phyloP scores from a whole-genome alignment of 2,797 vertebrate species.

The Malacoctenus gilli region DNA sequence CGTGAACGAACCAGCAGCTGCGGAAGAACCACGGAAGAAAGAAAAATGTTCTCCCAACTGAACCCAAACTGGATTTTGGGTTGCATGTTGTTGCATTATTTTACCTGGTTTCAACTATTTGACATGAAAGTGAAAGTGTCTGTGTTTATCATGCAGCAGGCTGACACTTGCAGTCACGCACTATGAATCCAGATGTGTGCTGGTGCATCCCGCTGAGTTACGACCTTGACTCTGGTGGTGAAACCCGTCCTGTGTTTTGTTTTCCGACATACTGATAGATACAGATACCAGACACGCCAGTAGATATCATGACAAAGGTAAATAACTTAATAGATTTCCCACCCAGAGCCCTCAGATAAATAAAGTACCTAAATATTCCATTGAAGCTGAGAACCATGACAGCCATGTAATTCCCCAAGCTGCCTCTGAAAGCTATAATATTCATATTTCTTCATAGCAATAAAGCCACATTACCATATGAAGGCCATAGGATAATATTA shows the following conservation, averaged over 20 bases:
- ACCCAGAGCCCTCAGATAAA: slow-evolving; percentile 47
- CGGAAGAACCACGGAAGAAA: too few relatives aligned
- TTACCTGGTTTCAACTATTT: too few relatives aligned
- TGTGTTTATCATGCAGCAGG: too few relatives aligned
- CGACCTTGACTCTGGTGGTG: too few relatives aligned
- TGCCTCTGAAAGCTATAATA: slow-evolving; percentile 65
- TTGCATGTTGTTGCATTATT: too few relatives aligned
- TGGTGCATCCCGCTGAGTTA: too few relatives aligned
- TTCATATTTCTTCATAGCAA: slow-evolving; percentile 64
- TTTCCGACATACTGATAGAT: slow-evolving; percentile 9
- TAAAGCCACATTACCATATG: slow-evolving; percentile 71
- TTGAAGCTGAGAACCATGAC: slow-evolving; percentile 66
- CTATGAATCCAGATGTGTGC: too few relatives aligned
- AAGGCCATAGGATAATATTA: slow-evolving; percentile 74
- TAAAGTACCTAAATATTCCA: slow-evolving; percentile 56
- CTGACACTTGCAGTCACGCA: too few relatives aligned
- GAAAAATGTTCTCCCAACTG: too few relatives aligned
- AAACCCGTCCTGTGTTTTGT: not conserved
- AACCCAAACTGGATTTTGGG: too few relatives aligned
- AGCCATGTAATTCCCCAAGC: slow-evolving; percentile 74
- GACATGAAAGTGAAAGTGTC: too few relatives aligned
- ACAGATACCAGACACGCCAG: slow-evolving; percentile 24
- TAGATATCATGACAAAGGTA: slow-evolving; percentile 50
- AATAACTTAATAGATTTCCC: slow-evolving; percentile 62
- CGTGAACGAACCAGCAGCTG: too few relatives aligned